Conservation (phyloP, 2,888 invertebrate genomes). For the Hedya salicella region DNA sequence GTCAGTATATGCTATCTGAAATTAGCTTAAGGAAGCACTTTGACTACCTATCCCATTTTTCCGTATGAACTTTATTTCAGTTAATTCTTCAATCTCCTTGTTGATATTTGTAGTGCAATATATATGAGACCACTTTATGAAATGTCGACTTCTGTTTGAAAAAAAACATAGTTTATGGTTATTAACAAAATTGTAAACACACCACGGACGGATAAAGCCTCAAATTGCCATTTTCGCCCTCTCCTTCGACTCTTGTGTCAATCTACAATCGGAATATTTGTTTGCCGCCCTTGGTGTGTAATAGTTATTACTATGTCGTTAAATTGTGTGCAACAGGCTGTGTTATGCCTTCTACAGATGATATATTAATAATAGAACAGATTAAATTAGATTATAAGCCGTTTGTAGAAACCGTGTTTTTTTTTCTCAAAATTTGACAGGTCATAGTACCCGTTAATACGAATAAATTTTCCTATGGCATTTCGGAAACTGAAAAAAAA, state of each 20-base stretch:
- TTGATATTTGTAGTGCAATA: neutral
- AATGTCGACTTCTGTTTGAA: too few relatives aligned
- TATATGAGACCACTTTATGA: too few relatives aligned
- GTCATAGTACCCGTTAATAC: too few relatives aligned
- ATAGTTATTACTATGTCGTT: neutral
- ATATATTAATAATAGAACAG: constrained; percentile 34
- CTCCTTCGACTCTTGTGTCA: neutral
- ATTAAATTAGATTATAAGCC: constrained; percentile 33
- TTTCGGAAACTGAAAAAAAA: too few relatives aligned
- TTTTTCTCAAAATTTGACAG: too few relatives aligned
- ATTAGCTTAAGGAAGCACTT: too few relatives aligned
- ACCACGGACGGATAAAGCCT: neutral
- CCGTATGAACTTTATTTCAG: too few relatives aligned
- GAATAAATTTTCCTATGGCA: too few relatives aligned
- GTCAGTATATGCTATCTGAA: too few relatives aligned
- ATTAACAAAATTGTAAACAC: neutral
- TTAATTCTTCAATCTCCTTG: too few relatives aligned
- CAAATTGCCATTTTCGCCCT: neutral
- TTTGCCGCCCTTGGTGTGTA: neutral
- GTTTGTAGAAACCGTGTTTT: constrained; percentile 38
- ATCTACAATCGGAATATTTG: neutral
- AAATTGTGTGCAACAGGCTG: constrained; percentile 8
- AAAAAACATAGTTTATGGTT: neutral
- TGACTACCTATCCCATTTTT: too few relatives aligned
- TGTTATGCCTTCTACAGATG: constrained; percentile 24